Percentiles rank a stretch among this genome's conserved stretches.
These are phyloP conservation scores for Cephalotes varians DNA, from an alignment of 2,888 invertebrate genomes.

Conservation along the genomic window DNA sequence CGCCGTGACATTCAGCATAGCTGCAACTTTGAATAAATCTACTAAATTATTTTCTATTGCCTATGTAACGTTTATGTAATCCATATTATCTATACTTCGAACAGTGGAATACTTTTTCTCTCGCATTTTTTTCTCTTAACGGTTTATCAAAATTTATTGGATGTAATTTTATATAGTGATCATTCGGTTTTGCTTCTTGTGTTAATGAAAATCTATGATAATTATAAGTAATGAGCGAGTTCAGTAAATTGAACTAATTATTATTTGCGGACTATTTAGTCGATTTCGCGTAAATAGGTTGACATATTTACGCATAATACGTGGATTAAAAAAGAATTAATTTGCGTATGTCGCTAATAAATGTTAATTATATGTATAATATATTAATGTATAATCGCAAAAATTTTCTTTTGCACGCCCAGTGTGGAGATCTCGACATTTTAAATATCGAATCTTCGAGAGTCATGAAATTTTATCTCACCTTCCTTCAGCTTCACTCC, in stretches of 20 bases:
- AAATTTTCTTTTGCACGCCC: not conserved
- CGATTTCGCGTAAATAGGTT: not conserved
- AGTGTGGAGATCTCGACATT: not conserved
- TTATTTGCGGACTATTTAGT: constrained; percentile 7
- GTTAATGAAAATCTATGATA: constrained; percentile 15
- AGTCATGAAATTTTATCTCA: constrained; percentile 46
- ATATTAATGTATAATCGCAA: not conserved
- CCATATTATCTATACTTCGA: not conserved
- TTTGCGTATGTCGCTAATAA: not conserved
- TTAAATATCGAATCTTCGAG: not conserved
- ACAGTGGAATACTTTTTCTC: not conserved
- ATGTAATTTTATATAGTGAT: constrained; percentile 6
- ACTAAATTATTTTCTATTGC: constrained; percentile 20
- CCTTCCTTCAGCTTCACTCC: constrained; percentile 73
- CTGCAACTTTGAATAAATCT: constrained; percentile 58
- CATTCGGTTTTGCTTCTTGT: not conserved
- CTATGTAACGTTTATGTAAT: not conserved
- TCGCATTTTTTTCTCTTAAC: not conserved
- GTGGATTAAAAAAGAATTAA: not conserved
- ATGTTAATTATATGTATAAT: not conserved
- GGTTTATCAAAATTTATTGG: constrained; percentile 16
- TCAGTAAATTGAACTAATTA: constrained; percentile 34
- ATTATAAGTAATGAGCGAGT: not conserved
- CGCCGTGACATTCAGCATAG: constrained; percentile 56
- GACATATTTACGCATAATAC: not conserved